Conservation (phyloP, 2,113 vertebrate genomes). For the Pelusios castaneus region DNA sequence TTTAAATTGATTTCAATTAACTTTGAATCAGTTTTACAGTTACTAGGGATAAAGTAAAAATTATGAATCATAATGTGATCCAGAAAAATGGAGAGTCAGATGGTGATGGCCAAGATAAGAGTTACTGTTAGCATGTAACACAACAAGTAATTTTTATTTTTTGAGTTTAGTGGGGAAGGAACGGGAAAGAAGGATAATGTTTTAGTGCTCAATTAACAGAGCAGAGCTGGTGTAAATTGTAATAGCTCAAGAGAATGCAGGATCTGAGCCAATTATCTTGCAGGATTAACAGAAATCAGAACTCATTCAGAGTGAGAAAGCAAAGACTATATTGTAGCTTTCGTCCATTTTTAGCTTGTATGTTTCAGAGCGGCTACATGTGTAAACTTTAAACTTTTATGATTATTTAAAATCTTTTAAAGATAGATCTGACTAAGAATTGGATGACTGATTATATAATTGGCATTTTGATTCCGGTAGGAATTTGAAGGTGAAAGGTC, state of each 20-base stretch:
- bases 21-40: neutral
- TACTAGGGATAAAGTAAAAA: neutral
- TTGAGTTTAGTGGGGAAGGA: neutral
- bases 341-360: neutral
- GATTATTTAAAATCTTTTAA: neutral
- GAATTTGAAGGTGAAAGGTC: neutral
- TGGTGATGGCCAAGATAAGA: accelerated
- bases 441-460: neutral
- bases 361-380: neutral
- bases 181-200: accelerated
- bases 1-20: neutral
- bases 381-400: neutral
- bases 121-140: neutral
- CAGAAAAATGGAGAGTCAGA: accelerated
- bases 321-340: accelerated
- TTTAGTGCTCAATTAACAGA: neutral
- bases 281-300: neutral
- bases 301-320: neutral
- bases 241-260: neutral
- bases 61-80: neutral
- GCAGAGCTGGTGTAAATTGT: neutral
- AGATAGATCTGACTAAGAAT: neutral
- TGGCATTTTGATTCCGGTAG: neutral
- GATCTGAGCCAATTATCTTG: neutral
- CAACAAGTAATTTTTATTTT: neutral